Evolutionary conservation across 2,888 invertebrate genomes (phyloP), one percentile per base, ranked within the genome.

Genomic region (Lepetodrilus schrolli): DNA sequence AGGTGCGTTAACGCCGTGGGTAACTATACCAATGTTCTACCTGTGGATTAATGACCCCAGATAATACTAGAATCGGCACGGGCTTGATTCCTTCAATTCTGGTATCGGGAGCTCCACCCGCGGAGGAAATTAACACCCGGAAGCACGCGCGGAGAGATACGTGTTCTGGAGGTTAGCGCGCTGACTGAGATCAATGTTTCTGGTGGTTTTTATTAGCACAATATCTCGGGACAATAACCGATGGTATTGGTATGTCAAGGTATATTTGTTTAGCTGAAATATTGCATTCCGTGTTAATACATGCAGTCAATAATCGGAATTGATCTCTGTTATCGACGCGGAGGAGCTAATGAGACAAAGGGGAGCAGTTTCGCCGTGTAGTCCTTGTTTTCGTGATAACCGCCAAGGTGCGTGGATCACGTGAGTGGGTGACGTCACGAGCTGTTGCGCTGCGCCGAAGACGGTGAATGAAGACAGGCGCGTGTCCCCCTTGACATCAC

Each of bases 211-310:
- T 58, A 58, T 58, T 58, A 58, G 30, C 58, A 58, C 30, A 30
- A 23, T 17, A 23, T 30, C 34, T 13, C 26, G 30, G 30, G 21
- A 58, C 58, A 26, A 30, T 58, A 58, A 58, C 58, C 30, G 30
- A 23, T 17, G 58, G 58, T 30, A 30, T 26, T 58, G 58, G 58
- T 58, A 58, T 58, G 58, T 58, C 58, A 58, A 30, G 34, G 30
- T 23, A 30, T 58, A 30, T 58, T 58, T 58, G 30, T 30, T 58
- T 58, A 34, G 58, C 58, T 58, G 58, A 58, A 30, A 58, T 58
- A 58, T 58, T 34, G 34, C 58, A 58, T 58, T 58, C 58, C 58
- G 58, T 26, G 58, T 58, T 43, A 58, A 26, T 58, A 58, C 58
- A 10, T 58, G 58, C 34, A 58, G 58, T 58, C 26, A 58, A n/a